Base-by-base conservation (phyloP, 2,888 invertebrate species). In the Megaustenia siamemsis region DNA sequence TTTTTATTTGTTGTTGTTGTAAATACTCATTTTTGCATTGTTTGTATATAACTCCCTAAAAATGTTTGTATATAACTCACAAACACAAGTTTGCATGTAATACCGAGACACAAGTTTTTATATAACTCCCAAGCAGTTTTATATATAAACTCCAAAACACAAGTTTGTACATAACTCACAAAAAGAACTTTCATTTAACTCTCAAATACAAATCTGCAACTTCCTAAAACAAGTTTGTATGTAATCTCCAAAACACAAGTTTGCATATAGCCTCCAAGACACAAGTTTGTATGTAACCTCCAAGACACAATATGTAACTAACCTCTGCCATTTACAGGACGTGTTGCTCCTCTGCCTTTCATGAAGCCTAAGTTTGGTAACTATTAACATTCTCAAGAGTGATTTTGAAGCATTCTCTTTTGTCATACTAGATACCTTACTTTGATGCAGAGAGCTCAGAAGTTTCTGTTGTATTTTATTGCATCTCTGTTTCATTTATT, bases 361-460 rank as follows among this genome's bases (percentile, higher is more conserved):
- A 66, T 63, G 66, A 66, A 12, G 45, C 78, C 78, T 66, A 63
- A 63, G 78, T 78, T 82, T 77, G 49, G 77, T 75, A 77, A 77
- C 35, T 76, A 81, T 85, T 53, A 56, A 28, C 45, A 24, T 24
- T 5, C 6, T 40, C 38, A 2, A 18, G 43, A 49, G 21, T 49
- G 49, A 0, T 18, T 73, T 3, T 73, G n/a, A 60, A n/a, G 5
- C n/a, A n/a, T 60, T 24, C 24, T 60, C 2, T 45, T 6, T 10
- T 45, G 12, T 10, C n/a, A n/a, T n/a, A n/a, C n/a, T n/a, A n/a
- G n/a, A n/a, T n/a, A n/a, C 4, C 56, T 56, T 4, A 18, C 18
- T 56, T 56, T 56, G 4, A 56, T 4, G 24, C 56, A 56, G 18
- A n/a, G n/a, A 4, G n/a, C 53, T 60, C 3, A 28, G 60, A n/a